Evolutionary conservation across 2,888 invertebrate genomes (phyloP).

Genomic region (Amphipoea lucens): DNA sequence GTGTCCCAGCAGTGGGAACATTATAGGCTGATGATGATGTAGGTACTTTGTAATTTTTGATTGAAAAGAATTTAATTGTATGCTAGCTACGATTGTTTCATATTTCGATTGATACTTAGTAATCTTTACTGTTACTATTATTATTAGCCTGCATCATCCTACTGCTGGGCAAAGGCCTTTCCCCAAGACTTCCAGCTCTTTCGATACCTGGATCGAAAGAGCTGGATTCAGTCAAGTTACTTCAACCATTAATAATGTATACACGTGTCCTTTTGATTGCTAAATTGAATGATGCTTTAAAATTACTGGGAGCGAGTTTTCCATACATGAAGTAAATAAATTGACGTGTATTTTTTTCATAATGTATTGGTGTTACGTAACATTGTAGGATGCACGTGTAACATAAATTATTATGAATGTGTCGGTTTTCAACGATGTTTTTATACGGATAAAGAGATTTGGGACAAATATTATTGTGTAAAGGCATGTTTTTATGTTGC

Average conservation of each 20-base stretch:
- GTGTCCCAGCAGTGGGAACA: no score
- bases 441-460: neutral
- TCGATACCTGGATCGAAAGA: neutral
- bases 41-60: no score
- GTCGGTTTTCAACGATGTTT: neutral
- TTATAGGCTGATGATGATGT: no score
- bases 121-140: neutral
- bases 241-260: neutral
- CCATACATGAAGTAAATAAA: neutral
- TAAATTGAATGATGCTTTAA: neutral
- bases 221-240: neutral
- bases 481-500: neutral
- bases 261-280: neutral
- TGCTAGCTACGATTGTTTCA: neutral
- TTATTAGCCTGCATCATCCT: neutral
- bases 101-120: neutral
- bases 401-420: constrained; percentile 4
- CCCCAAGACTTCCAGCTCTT: neutral
- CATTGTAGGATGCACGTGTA: neutral
- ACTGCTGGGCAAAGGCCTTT: neutral
- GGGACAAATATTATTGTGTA: constrained; percentile 17
- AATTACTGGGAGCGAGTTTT: neutral
- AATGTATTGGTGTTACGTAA: neutral
- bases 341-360: neutral
- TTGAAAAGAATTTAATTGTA: no score